Conservation (phyloP, 2,113 vertebrate genomes). For the Epinephelus cyanopodus region DNA sequence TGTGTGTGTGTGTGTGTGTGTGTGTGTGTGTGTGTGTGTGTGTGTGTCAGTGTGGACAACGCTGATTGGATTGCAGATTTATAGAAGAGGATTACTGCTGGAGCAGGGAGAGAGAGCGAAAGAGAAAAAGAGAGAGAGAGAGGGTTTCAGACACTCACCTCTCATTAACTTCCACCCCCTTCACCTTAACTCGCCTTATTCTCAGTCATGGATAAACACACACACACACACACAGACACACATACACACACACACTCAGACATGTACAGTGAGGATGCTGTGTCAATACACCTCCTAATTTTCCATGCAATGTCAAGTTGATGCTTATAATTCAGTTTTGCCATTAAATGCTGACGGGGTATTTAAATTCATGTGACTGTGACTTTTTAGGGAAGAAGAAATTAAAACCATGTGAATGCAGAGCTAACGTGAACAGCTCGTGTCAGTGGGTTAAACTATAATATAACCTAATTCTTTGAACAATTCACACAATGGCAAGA, state of each 20-base stretch:
- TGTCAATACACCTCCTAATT: slow-evolving; percentile 3
- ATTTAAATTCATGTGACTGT: background rate
- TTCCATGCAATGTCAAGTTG: background rate
- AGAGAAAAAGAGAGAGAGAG: slow-evolving; percentile 57
- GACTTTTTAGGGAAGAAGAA: background rate
- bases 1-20: slow-evolving; percentile 62
- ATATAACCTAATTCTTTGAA: background rate
- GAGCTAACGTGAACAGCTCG: background rate
- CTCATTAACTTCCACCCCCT: slow-evolving; percentile 80
- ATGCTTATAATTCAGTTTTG: background rate
- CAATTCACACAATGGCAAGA: background rate
- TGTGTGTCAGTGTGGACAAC: slow-evolving; percentile 76
- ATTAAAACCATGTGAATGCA: background rate
- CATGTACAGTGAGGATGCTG: slow-evolving; percentile 18
- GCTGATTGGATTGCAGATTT: slow-evolving; percentile 86
- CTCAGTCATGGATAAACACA: slow-evolving; percentile 50
- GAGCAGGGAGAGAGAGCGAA: slow-evolving; percentile 68
- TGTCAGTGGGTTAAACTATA: background rate
- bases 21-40: slow-evolving; percentile 45
- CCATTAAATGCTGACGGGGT: background rate
- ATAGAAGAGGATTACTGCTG: slow-evolving; percentile 82
- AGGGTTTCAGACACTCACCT: slow-evolving; percentile 79
- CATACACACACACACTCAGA: background rate
- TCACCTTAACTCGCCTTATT: slow-evolving; percentile 67
- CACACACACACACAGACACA: slow-evolving; percentile 23